phyloP scores from a whole-genome alignment of 2,113 vertebrate genomes.

The Xiphophorus maculatus region DNA sequence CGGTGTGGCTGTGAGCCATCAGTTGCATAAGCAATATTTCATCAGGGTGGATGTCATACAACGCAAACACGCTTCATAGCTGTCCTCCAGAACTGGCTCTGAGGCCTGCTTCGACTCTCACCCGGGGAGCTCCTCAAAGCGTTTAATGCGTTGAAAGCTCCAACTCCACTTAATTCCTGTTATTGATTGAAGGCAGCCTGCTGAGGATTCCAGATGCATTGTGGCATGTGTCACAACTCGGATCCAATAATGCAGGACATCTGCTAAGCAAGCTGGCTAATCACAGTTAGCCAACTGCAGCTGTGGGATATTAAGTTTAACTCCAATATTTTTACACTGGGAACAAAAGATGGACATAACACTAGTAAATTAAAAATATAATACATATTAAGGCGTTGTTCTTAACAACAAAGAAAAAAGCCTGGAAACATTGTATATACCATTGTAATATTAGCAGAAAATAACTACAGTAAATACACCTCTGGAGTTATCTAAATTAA shows the following conservation, averaged over 20 bases:
- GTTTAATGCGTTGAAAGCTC: conserved; percentile 10
- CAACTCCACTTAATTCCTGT: conserved; percentile 22
- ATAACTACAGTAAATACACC: not conserved
- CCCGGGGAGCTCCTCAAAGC: conserved; percentile 3
- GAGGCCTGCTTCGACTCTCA: conserved; percentile 8
- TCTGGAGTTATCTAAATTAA: too few species aligned
- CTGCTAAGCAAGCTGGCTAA: conserved; percentile 42
- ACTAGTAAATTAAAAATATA: not conserved
- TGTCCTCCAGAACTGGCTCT: not conserved
- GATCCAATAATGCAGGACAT: conserved; percentile 37
- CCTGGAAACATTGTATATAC: not conserved
- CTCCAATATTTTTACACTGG: too few species aligned
- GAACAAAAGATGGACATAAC: not conserved
- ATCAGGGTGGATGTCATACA: conserved; percentile 37
- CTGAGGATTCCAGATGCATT: conserved; percentile 17
- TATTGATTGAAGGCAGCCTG: conserved; percentile 31
- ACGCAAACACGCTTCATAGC: conserved; percentile 10
- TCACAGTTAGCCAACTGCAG: conserved; percentile 23
- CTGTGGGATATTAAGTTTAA: conserved; percentile 10
- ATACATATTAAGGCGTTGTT: not conserved
- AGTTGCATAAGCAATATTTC: conserved; percentile 60
- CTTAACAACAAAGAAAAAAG: not conserved
- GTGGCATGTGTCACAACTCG: conserved; percentile 15
- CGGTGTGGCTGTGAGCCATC: conserved; percentile 44
- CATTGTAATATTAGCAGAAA: not conserved